phyloP scores from a whole-genome alignment of 2,888 invertebrate species.

The Eurois occulta region DNA sequence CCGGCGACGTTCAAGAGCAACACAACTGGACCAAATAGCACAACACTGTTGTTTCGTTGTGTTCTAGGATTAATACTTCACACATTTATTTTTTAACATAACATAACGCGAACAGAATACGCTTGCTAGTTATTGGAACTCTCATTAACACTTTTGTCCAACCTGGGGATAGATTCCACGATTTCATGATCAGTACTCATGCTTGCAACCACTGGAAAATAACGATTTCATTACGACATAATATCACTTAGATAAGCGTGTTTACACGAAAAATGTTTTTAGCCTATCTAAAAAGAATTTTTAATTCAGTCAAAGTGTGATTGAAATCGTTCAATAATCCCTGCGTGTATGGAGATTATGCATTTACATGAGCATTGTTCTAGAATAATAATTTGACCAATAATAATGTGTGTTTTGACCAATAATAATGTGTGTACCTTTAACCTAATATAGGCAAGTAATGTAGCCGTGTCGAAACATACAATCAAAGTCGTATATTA shows the following conservation, averaged over 20 bases:
- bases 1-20: constrained; percentile 4
- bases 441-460: neutral
- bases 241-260: neutral
- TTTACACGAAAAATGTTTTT: neutral
- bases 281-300: neutral
- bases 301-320: neutral
- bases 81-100: neutral
- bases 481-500: constrained; percentile 7
- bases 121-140: neutral
- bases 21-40: constrained; percentile 13
- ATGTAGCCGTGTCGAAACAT: constrained; percentile 7
- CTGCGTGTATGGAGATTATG: neutral
- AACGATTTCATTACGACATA: neutral
- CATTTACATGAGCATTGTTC: neutral
- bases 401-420: too few relatives aligned
- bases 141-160: neutral
- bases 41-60: constrained; percentile 1
- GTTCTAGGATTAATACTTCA: neutral
- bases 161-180: neutral
- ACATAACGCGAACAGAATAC: neutral
- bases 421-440: too few relatives aligned
- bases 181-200: neutral
- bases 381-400: too few relatives aligned
- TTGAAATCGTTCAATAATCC: too few relatives aligned
- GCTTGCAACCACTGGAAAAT: neutral